Base-by-base conservation (phyloP, 2,113 vertebrate species). In the Chitala chitala region DNA sequence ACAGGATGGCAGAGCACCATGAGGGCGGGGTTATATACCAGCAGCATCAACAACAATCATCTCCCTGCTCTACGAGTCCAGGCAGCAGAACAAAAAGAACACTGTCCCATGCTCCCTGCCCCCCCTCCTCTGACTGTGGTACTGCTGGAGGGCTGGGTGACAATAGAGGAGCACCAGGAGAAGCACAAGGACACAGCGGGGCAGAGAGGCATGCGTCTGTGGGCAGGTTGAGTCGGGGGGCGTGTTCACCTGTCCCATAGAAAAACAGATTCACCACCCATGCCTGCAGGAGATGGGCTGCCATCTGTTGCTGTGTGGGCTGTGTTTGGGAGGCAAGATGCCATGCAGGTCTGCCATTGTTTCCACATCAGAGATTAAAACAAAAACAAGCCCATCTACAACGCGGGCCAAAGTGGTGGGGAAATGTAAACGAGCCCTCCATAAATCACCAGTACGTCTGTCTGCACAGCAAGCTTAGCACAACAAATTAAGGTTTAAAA, bases 291-390 rank as follows among this genome's bases (percentile, higher is more conserved):
- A 85, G 87, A 86, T 82, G 55, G 84, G 83, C 79, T 82, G 79
- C 92, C 93, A 92, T 92, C 92, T 94, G 92, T 91, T 77, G 76
- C 82, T 61, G 75, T 75, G 84, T 80, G 77, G 85, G n/a, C n/a
- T n/a, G n/a, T n/a, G n/a, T 83, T 83, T 75, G 31, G 5, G 3
- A 87, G 88, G 88, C 86, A 87, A 91, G 82, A 82, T 82, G 80
- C 84, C 82, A 85, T 77, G 83, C 86, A 86, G 83, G 79, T 84
- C 79, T 78, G 81, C 84, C 80, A 90, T 91, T 90, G 90, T 91
- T 90, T 89, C 85, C 80, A 84, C 80, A 83, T 85, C 87, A 89
- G 85, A 88, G 90, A 90, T 90, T 89, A 89, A 89, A 89, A n/a
- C n/a, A n/a, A n/a, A n/a, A n/a, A n/a, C n/a, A 86, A 83, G 79